Conservation (phyloP, 2,113 vertebrate species). For the Thalassarche chlororhynchos region DNA sequence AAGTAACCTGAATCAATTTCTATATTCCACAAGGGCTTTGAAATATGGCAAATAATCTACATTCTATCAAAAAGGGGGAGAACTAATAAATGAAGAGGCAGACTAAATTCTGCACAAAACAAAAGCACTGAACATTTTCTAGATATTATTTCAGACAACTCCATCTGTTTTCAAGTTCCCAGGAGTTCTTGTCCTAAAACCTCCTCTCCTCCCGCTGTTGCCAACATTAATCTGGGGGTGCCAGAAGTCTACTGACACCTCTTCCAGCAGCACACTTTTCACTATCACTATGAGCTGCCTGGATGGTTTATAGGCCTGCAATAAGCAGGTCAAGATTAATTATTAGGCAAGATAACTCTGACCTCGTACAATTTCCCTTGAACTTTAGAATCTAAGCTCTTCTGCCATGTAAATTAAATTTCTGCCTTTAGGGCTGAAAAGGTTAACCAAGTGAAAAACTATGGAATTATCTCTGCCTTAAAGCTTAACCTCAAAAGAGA, state of each 20-base stretch:
- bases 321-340: background rate
- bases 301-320: background rate
- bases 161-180: background rate
- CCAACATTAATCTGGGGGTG: background rate
- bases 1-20: background rate
- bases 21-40: background rate
- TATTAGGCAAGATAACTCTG: background rate
- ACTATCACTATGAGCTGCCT: background rate
- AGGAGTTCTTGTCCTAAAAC: background rate
- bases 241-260: background rate
- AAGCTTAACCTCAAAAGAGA: background rate
- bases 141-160: background rate
- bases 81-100: background rate
- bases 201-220: background rate
- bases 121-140: background rate
- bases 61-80: background rate
- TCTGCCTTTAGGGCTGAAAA: background rate
- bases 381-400: background rate
- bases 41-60: background rate
- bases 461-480: background rate
- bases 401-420: background rate
- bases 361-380: background rate
- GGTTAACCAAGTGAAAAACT: background rate
- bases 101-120: background rate
- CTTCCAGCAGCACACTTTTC: background rate